Evolutionary conservation across 1,140 invertebrate species (phyloP).

Genomic region (Pogonomyrmex barbatus): DNA sequence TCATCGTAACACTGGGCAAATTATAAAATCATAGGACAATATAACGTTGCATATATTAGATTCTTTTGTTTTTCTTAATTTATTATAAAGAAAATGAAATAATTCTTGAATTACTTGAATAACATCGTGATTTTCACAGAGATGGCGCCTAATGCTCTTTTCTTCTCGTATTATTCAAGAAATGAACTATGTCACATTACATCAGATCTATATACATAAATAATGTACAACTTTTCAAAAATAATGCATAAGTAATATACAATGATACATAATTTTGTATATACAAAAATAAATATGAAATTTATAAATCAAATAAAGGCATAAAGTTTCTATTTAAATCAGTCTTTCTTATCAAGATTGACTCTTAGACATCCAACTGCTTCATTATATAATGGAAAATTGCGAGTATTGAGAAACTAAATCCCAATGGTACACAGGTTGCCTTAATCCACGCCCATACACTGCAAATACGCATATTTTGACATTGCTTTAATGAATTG

Average conservation of each 20-base stretch:
- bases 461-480: slow-evolving; percentile 86
- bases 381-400: slow-evolving; percentile 93
- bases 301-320: not conserved
- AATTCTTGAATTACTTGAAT: not conserved
- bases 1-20: not conserved
- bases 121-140: not conserved
- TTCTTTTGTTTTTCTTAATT: slow-evolving; percentile 10
- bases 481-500: slow-evolving; percentile 64
- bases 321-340: not conserved
- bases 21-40: not conserved
- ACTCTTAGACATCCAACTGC: slow-evolving; percentile 87
- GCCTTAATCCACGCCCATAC: slow-evolving; percentile 91
- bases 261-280: not conserved
- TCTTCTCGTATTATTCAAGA: not conserved
- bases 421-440: slow-evolving; percentile 90
- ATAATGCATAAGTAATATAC: not conserved
- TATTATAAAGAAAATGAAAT: not conserved
- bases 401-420: slow-evolving; percentile 90
- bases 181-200: not conserved
- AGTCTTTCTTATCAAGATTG: slow-evolving; percentile 17
- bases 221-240: not conserved
- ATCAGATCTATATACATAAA: not conserved
- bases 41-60: not conserved
- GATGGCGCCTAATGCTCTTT: slow-evolving; percentile 31
- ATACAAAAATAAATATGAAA: slow-evolving; percentile 42